Evolutionary conservation across 1,140 invertebrate genomes (phyloP).

Genomic region (Chironomus striatipennis): DNA sequence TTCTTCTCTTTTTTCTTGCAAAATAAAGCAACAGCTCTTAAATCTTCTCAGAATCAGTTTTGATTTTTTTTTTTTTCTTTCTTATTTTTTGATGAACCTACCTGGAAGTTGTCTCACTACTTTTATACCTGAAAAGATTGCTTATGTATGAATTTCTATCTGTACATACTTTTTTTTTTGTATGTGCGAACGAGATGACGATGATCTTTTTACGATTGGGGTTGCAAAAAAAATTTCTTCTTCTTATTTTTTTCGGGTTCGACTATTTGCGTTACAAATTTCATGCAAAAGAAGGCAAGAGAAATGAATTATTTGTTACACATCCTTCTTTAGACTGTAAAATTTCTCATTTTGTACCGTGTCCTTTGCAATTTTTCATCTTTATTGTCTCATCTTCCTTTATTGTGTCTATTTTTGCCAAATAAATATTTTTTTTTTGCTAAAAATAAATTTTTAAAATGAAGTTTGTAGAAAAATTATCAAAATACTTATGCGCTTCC

Average conservation of each 20-base stretch:
- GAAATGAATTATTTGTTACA: too few species aligned
- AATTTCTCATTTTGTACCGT: background rate
- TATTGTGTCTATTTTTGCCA: too few species aligned
- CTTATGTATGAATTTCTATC: too few species aligned
- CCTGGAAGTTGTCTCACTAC: background rate
- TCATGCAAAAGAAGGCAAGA: background rate
- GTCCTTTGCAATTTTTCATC: too few species aligned
- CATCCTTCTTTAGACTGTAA: background rate
- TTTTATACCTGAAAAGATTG: background rate
- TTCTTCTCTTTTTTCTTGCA: background rate
- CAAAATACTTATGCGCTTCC: too few species aligned
- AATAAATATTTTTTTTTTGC: too few species aligned
- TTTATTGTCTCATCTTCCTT: too few species aligned
- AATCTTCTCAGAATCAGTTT: conserved; percentile 21
- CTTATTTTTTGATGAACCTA: conserved; percentile 1
- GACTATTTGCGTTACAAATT: conserved; percentile 3
- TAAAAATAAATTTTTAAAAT: too few species aligned
- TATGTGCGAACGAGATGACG: background rate
- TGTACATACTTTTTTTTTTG: background rate
- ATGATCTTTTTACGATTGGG: background rate
- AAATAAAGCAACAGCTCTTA: background rate
- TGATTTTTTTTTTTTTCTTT: conserved; percentile 19
- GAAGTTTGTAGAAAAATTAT: too few species aligned
- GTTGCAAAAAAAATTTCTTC: background rate
- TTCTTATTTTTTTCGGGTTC: background rate